Percentiles rank a stretch among this genome's conserved stretches.
These are phyloP conservation scores for Arnoldichthys spilopterus DNA, from an alignment of 2,797 vertebrate genomes.

Conservation along the genomic window DNA sequence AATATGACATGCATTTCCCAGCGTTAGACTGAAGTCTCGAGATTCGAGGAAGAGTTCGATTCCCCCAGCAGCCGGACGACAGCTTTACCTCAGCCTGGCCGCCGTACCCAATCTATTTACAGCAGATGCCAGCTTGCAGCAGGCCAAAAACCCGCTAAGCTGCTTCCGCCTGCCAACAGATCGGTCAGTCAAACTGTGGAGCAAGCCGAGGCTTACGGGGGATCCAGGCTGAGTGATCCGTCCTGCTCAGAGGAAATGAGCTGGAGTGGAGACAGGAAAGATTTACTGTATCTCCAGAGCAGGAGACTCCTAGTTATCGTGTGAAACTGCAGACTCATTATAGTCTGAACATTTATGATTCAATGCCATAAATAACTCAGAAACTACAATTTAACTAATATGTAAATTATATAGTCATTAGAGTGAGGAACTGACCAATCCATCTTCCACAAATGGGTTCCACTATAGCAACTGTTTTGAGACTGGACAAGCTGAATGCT, in stretches of 20 bases:
- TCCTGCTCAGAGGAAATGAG: conserved; percentile 21
- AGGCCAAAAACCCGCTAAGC: conserved; percentile 46
- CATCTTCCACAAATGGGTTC: no score
- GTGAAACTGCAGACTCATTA: no score
- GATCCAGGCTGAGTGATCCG: conserved; percentile 24
- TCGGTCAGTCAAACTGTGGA: conserved; percentile 22
- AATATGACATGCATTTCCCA: neutral
- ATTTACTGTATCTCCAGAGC: neutral
- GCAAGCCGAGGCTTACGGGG: conserved; percentile 35
- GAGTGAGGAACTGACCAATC: no score
- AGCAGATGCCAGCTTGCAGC: conserved; percentile 22
- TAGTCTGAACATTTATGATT: no score
- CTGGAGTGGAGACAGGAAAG: neutral
- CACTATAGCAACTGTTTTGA: no score
- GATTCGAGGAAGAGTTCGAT: conserved; percentile 2
- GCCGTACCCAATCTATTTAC: conserved; percentile 32
- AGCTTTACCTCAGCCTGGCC: conserved; percentile 28
- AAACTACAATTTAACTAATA: no score
- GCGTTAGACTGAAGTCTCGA: neutral
- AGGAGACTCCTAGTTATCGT: neutral
- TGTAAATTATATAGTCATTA: no score
- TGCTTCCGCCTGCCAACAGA: conserved; percentile 26
- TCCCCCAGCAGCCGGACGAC: neutral
- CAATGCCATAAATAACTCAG: no score
- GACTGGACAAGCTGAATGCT: no score